Base-by-base conservation (phyloP, 2,888 invertebrate species). In the Lysandra coridon region DNA sequence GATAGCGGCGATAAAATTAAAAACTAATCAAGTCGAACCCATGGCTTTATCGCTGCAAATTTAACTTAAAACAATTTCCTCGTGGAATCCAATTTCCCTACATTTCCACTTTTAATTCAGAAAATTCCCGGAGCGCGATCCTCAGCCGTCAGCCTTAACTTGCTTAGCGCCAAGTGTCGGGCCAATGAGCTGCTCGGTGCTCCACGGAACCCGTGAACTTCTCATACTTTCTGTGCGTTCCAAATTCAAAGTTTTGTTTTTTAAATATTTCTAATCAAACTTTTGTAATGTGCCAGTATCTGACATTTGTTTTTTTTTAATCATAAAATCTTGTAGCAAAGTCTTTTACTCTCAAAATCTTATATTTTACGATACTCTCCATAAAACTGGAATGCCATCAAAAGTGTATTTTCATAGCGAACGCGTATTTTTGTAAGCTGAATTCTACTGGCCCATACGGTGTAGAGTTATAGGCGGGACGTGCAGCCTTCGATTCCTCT, bases 61-160 rank as follows among this genome's bases (percentile, higher is more conserved):
- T 57, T 78, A 80, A 81, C 78, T 81, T 75, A 80, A 82, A 82
- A 81, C 79, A 83, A 82, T 82, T 81, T 62, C 82, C 79, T 82
- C 80, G 80, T 79, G 79, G 78, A 81, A 82, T 82, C 81, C 80
- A 83, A 84, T 84, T 84, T 83, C 82, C 83, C 81, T 82, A 82
- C 81, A 81, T 83, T 82, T 82, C 82, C 82, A 82, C 80, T 83
- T 83, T 83, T 83, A 82, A 85, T 83, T 84, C 80, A 82, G 81
- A 79, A 80, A 82, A 83, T 81, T 83, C 82, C 82, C 80, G 49
- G 77, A 81, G 82, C 80, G 81, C 79, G 79, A 80, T 80, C 78
- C 80, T 79, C 82, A 78, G 78, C 78, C 81, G 82, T 80, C 81
- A 81, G 78, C 80, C 78, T 82, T 84, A 83, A 84, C 80, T 82